Percentiles rank a stretch among this genome's conserved stretches.
Evolutionary conservation across 2,797 vertebrate genomes (phyloP).

Genomic region (Microctenopoma stevenorrisi): DNA sequence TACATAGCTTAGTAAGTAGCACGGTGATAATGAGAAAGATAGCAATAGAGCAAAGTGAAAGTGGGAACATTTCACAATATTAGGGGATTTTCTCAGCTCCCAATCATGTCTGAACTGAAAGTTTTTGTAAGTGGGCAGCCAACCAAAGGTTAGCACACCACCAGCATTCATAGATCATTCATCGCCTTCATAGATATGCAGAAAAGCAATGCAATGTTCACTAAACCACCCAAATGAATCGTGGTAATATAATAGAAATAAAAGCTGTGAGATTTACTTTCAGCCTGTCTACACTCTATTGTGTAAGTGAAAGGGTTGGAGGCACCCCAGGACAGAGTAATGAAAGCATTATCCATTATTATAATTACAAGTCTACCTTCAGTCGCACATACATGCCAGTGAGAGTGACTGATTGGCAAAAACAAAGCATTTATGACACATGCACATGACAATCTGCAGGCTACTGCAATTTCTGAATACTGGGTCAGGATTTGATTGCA

Average conservation of each 20-base stretch:
- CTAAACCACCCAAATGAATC: slow-evolving; percentile 7
- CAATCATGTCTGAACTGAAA: too few species aligned
- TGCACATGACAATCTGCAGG: slow-evolving; percentile 30
- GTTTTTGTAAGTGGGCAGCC: too few species aligned
- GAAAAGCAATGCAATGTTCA: background rate
- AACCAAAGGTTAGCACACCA: too few species aligned
- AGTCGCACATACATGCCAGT: slow-evolving; percentile 19
- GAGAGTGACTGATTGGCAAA: slow-evolving; percentile 45
- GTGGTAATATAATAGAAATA: slow-evolving; percentile 12
- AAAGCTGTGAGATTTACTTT: slow-evolving; percentile 17
- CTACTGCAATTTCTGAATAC: slow-evolving; percentile 10
- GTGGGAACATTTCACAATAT: too few species aligned
- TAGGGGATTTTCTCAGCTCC: too few species aligned
- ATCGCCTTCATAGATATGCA: too few species aligned
- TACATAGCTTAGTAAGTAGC: too few species aligned
- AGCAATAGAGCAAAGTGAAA: too few species aligned
- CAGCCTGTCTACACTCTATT: slow-evolving; percentile 9
- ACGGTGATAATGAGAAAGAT: too few species aligned
- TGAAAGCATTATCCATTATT: slow-evolving; percentile 44
- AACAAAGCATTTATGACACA: slow-evolving; percentile 46
- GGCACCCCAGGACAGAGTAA: slow-evolving; percentile 13
- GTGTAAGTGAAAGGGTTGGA: slow-evolving; percentile 15
- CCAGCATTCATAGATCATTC: too few species aligned
- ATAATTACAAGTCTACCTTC: slow-evolving; percentile 11
- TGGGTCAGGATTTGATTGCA: slow-evolving; percentile 47